Conservation (phyloP, 2,888 invertebrate genomes). For the Chrysomela aeneicollis region DNA sequence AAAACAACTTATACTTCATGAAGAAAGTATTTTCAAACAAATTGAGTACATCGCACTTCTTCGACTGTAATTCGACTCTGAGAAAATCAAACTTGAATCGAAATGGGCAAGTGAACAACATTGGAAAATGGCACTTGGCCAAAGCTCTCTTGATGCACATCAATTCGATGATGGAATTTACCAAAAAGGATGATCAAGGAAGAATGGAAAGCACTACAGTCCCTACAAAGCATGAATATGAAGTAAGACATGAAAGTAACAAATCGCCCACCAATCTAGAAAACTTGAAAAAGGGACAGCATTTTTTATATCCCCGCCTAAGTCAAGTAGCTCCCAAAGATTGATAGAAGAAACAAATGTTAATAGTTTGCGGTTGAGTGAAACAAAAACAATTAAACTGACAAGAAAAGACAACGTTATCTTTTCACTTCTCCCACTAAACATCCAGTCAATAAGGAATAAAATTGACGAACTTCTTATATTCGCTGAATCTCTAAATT, state of each 20-base stretch:
- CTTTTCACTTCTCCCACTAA: not conserved
- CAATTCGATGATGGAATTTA: not conserved
- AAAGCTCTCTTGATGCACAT: not conserved
- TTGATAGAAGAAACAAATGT: not conserved
- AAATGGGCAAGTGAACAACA: not conserved
- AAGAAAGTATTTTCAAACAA: not conserved
- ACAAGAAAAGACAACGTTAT: not conserved
- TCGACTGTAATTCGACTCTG: not conserved
- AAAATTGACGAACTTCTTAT: not conserved
- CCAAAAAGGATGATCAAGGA: not conserved
- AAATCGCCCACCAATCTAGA: not conserved
- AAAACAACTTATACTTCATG: not conserved
- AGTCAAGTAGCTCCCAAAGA: not conserved
- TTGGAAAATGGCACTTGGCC: not conserved
- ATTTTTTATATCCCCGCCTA: constrained; percentile 6
- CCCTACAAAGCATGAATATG: not conserved
- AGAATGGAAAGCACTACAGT: not conserved
- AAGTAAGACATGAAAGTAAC: constrained; percentile 1
- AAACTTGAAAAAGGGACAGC: not conserved
- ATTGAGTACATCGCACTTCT: not conserved
- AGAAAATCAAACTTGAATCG: constrained; percentile 1
- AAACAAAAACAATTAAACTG: not conserved
- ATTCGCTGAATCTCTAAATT: no score
- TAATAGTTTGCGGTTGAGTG: not conserved
- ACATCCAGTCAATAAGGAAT: not conserved